Conservation (phyloP, 2,797 vertebrate genomes). For the Knipowitschia caucasica region DNA sequence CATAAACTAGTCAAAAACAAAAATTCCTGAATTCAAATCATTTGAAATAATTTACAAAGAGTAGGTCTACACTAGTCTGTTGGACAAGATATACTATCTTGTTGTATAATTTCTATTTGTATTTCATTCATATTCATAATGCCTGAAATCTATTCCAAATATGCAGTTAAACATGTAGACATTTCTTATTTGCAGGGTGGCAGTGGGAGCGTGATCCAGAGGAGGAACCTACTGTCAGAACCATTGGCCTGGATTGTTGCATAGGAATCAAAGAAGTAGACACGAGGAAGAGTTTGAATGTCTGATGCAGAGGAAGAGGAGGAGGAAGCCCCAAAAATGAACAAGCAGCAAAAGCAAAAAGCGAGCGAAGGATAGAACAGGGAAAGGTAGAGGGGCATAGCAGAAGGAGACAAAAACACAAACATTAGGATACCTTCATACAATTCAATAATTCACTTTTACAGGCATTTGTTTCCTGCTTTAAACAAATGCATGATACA, state of each 20-base stretch:
- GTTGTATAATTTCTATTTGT: no score
- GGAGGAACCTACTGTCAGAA: conserved; percentile 80
- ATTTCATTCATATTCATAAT: no score
- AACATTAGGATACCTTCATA: background rate
- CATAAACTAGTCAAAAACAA: background rate
- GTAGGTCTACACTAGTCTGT: no score
- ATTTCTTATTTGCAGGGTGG: conserved; percentile 3
- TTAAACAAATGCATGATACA: no score
- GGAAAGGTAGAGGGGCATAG: conserved; percentile 17
- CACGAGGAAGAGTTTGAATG: conserved; percentile 87
- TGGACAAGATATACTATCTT: no score
- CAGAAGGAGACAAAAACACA: conserved; percentile 29
- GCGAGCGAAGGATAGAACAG: conserved; percentile 33
- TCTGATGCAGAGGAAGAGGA: conserved; percentile 69
- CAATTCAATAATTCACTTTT: background rate
- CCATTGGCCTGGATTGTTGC: conserved; percentile 82
- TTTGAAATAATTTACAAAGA: no score
- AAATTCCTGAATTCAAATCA: background rate
- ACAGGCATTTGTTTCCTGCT: no score
- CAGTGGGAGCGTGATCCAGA: conserved; percentile 30
- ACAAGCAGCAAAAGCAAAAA: no score
- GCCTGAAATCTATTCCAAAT: no score
- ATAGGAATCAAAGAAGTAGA: conserved; percentile 90
- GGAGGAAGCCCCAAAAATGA: conserved; percentile 8
- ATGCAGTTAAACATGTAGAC: background rate